Evolutionary conservation across 2,797 vertebrate species (phyloP).

Genomic region (Phoebastria nigripes): DNA sequence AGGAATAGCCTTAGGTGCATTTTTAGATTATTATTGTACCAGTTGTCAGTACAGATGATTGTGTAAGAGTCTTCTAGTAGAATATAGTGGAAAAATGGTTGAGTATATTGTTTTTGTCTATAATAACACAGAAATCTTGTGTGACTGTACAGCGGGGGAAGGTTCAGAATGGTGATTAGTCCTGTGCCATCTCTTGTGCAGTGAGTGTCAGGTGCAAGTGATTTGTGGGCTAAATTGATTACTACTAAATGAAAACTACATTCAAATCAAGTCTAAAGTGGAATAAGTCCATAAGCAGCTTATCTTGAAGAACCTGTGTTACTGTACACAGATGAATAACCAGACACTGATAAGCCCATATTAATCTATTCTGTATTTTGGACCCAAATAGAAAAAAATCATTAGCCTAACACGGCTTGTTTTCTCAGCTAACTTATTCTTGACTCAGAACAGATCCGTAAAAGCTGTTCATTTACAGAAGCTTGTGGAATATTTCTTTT

Average conservation of each 20-base stretch:
- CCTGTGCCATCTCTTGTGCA: neutral
- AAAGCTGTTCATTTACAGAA: neutral
- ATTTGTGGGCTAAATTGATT: neutral
- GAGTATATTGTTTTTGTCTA: neutral
- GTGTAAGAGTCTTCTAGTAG: neutral
- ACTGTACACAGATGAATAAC: neutral
- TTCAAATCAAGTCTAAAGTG: neutral
- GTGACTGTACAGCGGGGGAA: neutral
- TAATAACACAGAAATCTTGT: neutral
- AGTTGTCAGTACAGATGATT: neutral
- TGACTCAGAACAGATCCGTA: neutral
- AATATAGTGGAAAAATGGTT: neutral
- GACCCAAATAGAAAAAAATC: neutral
- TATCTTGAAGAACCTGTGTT: neutral
- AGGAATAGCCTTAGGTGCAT: neutral
- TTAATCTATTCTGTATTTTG: neutral
- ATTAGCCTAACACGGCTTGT: neutral
- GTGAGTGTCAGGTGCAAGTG: neutral
- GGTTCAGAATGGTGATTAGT: neutral
- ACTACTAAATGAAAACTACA: neutral
- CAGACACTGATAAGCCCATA: neutral
- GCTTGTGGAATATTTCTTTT: neutral
- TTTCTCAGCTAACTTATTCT: neutral
- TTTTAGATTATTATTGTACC: neutral
- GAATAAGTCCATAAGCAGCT: neutral